Evolutionary conservation across 2,888 invertebrate species (phyloP).

Genomic region (Drosophila prostipennis): DNA sequence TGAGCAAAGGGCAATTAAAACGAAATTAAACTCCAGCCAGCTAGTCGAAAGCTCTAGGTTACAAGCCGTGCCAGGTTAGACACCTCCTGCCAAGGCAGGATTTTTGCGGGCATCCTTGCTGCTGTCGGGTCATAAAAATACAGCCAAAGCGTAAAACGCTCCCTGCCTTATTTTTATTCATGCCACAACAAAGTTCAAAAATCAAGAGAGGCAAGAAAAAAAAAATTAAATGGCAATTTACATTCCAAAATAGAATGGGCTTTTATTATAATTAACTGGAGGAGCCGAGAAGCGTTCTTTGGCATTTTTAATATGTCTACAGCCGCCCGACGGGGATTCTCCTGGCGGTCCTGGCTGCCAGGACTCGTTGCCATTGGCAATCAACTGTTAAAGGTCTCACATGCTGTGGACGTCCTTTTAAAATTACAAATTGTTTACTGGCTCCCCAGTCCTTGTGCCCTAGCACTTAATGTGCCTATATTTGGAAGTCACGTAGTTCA

Average conservation of each 20-base stretch:
- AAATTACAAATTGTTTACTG: conserved; percentile 29
- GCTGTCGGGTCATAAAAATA: conserved; percentile 60
- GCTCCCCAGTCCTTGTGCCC: neutral
- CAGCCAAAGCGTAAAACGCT: conserved; percentile 1
- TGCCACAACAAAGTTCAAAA: conserved; percentile 64
- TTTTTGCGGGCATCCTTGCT: conserved; percentile 8
- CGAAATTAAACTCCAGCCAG: conserved; percentile 41
- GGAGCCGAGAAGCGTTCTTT: conserved; percentile 10
- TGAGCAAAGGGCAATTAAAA: conserved; percentile 67
- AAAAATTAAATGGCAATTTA: conserved; percentile 74
- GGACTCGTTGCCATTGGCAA: conserved; percentile 35
- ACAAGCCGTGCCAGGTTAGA: conserved; percentile 35
- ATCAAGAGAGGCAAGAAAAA: conserved; percentile 34
- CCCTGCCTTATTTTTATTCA: conserved; percentile 31
- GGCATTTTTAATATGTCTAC: conserved; percentile 47
- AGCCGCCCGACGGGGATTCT: conserved; percentile 10
- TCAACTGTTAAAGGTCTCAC: conserved; percentile 32
- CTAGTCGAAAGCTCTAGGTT: conserved; percentile 15
- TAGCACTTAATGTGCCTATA: conserved; percentile 1
- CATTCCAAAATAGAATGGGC: conserved; percentile 65
- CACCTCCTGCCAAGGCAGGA: conserved; percentile 32
- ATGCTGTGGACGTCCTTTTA: conserved; percentile 21
- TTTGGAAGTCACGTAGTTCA: conserved; percentile 11
- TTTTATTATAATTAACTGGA: conserved; percentile 73
- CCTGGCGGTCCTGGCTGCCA: neutral